Evolutionary conservation across 2,797 vertebrate genomes (phyloP).

Genomic region (Numenius phaeopus): DNA sequence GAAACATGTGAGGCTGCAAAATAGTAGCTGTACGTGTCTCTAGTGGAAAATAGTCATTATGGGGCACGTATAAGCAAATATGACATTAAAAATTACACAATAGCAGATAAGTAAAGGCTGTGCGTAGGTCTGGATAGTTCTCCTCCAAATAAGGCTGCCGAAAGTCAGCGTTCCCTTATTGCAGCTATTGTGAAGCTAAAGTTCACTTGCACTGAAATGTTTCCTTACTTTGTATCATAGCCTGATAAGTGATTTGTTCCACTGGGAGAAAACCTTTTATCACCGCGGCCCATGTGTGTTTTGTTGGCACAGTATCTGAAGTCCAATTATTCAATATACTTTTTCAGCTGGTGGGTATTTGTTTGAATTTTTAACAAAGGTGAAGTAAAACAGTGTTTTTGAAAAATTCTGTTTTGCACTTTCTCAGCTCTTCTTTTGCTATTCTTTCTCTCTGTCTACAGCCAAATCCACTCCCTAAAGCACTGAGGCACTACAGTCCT

Average conservation of each 20-base stretch:
- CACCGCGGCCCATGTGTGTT: slow-evolving; percentile 53
- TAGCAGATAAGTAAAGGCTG: slow-evolving; percentile 39
- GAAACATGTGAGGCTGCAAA: background rate
- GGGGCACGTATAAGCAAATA: slow-evolving; percentile 37
- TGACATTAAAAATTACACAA: slow-evolving; percentile 56
- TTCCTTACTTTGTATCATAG: slow-evolving; percentile 67
- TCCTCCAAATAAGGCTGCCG: slow-evolving; percentile 47
- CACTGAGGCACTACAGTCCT: background rate
- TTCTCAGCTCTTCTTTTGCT: slow-evolving; percentile 34
- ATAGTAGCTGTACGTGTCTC: slow-evolving; percentile 23
- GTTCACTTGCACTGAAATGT: slow-evolving; percentile 65
- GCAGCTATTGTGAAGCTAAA: slow-evolving; percentile 48
- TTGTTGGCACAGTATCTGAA: slow-evolving; percentile 60
- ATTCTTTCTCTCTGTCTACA: background rate
- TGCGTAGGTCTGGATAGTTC: slow-evolving; percentile 30
- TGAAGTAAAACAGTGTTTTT: background rate
- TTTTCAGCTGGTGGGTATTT: slow-evolving; percentile 60
- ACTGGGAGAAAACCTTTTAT: slow-evolving; percentile 64
- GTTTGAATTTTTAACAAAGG: slow-evolving; percentile 64
- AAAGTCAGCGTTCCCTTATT: slow-evolving; percentile 49
- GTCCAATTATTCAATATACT: slow-evolving; percentile 59
- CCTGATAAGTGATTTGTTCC: slow-evolving; percentile 65
- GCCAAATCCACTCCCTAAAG: background rate
- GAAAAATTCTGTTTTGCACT: background rate
- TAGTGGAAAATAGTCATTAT: slow-evolving; percentile 52